Evolutionary conservation across 2,797 vertebrate genomes (phyloP).

Genomic region (Taenioides sp.): DNA sequence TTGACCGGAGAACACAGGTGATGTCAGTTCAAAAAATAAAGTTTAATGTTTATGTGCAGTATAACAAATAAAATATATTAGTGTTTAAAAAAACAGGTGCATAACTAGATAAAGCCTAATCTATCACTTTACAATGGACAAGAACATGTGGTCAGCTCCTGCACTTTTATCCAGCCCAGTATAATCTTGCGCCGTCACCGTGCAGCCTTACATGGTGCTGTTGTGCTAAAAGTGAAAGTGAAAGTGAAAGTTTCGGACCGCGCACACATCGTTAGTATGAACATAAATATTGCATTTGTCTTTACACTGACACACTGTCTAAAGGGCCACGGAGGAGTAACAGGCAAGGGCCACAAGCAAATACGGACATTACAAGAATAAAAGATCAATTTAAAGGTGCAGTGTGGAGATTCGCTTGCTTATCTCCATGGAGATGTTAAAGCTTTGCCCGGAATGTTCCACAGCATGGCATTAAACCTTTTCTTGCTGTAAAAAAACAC

Average conservation of each 20-base stretch:
- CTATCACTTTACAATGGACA: slow-evolving; percentile 74
- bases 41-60: slow-evolving; percentile 93
- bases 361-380: neutral
- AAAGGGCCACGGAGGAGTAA: slow-evolving; percentile 24
- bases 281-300: slow-evolving; percentile 77
- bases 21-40: slow-evolving; percentile 86
- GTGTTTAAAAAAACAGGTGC: slow-evolving; percentile 91
- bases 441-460: no score
- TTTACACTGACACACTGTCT: slow-evolving; percentile 54
- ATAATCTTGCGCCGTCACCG: slow-evolving; percentile 5
- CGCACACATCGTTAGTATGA: slow-evolving; percentile 64
- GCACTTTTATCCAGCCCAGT: slow-evolving; percentile 13
- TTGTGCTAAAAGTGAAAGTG: slow-evolving; percentile 35
- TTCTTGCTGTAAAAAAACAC: no score
- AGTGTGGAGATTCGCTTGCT: no score
- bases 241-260: slow-evolving; percentile 66
- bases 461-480: no score
- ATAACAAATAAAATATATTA: slow-evolving; percentile 99
- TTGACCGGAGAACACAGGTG: slow-evolving; percentile 58
- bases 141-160: slow-evolving; percentile 59
- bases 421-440: no score
- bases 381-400: neutral
- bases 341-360: neutral
- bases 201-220: slow-evolving; percentile 20
- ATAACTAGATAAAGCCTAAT: slow-evolving; percentile 80